Evolutionary conservation across 2,113 vertebrate species (phyloP), one percentile per base, ranked within the genome.

Genomic region (Zosterops borbonicus): DNA sequence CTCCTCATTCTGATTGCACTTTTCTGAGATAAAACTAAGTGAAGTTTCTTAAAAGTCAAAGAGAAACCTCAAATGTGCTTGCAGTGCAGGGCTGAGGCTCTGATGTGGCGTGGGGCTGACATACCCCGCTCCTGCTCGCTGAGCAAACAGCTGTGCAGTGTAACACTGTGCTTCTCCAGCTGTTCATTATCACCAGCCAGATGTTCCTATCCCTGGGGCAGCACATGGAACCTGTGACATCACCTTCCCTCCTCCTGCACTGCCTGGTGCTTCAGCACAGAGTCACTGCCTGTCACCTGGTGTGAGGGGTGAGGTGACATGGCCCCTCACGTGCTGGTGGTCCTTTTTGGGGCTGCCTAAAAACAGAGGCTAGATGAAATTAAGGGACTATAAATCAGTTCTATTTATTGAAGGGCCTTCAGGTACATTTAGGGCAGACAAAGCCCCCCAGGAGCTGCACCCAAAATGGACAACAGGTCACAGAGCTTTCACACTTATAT

Each of bases 321-420:
- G 5, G 37, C 1, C 12, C 31, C n/a, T 21, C 7, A 0, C 1
- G 12, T 13, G 12, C 60, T n/a, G 35, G 14, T 29, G 33, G 11
- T 29, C 55, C 20, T 23, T 21, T 37, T 10, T 37, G 28, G 25
- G 41, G 25, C 25, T 37, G 5, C 42, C 24, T 37, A 29, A 29
- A 46, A 47, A 3, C 33, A 58, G 13, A 29, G 17, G 3, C 8
- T 4, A 23, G 42, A 8, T 18, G 21, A 2, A 47, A 10, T 5
- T 14, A 23, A 24, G 11, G 33, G n/a, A 29, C 37, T 29, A 14
- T 37, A 46, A 47, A 23, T 8, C 20, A 18, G 25, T 23, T 46
- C 0, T 29, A 8, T 23, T 37, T 23, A 10, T 4, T 59, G 20
- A 37, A 29, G 6, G 19, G 25, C 11, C 71, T 59, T 29, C 33